Evolutionary conservation across 2,888 invertebrate species (phyloP).

Genomic region (Drosophila greeni): DNA sequence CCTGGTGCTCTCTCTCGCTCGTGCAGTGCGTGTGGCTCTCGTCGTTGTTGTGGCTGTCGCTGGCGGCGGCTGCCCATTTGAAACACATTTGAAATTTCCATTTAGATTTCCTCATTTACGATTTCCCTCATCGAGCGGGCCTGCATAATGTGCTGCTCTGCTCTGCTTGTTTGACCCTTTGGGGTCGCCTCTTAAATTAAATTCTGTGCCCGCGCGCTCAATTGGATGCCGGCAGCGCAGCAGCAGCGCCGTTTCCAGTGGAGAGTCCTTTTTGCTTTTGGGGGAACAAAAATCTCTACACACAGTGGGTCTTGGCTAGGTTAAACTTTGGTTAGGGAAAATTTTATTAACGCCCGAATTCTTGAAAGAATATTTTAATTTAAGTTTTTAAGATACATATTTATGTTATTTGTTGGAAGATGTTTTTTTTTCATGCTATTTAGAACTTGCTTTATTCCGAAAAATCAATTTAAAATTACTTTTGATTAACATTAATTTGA

Average conservation of each 20-base stretch:
- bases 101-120: conserved; percentile 57
- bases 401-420: too few relatives aligned
- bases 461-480: too few relatives aligned
- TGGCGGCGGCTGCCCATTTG: conserved; percentile 56
- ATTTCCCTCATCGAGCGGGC: conserved; percentile 52
- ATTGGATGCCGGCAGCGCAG: conserved; percentile 40
- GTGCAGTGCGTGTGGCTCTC: conserved; percentile 28
- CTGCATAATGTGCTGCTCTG: conserved; percentile 57
- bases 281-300: background rate
- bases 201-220: conserved; percentile 57
- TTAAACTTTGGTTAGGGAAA: too few relatives aligned
- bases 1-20: background rate
- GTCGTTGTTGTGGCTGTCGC: conserved; percentile 49
- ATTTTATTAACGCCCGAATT: too few relatives aligned
- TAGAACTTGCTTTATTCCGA: too few relatives aligned
- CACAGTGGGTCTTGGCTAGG: conserved; percentile 3
- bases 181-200: conserved; percentile 68
- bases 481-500: too few relatives aligned
- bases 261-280: conserved; percentile 5
- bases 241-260: conserved; percentile 14
- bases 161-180: conserved; percentile 58
- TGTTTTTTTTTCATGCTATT: too few relatives aligned
- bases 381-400: too few relatives aligned
- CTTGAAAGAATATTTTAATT: too few relatives aligned
- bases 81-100: conserved; percentile 73